phyloP scores from a whole-genome alignment of 2,888 invertebrate species.

The Gymnocheta viridis region DNA sequence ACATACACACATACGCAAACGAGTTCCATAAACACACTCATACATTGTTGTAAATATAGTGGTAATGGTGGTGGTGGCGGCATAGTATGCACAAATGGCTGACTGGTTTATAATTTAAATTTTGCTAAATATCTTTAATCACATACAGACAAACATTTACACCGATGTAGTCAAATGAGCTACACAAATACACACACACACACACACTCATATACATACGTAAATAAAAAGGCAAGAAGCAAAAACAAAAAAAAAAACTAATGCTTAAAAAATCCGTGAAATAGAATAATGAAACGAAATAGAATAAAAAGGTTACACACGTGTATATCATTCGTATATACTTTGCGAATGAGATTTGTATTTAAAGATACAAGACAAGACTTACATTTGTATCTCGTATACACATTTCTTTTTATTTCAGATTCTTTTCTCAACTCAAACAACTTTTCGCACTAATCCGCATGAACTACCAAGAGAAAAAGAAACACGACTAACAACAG shows the following conservation, averaged over 20 bases:
- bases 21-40: neutral
- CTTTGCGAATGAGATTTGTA: slow-evolving; percentile 35
- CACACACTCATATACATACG: neutral
- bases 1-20: neutral
- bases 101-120: slow-evolving; percentile 42
- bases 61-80: neutral
- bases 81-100: slow-evolving; percentile 22
- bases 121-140: neutral
- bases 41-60: neutral
- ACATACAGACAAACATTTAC: neutral
- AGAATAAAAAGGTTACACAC: slow-evolving; percentile 26
- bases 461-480: slow-evolving; percentile 1
- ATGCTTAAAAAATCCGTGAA: neutral
- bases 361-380: slow-evolving; percentile 24
- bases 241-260: neutral
- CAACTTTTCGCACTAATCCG: neutral
- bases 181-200: neutral
- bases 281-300: slow-evolving; percentile 18
- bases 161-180: neutral
- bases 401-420: neutral
- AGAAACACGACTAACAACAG: neutral
- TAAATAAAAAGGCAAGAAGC: neutral
- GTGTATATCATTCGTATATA: neutral
- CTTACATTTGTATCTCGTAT: slow-evolving; percentile 23
- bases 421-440: neutral